These are phyloP conservation scores for Brachyalestes nurse DNA, from an alignment of 2,797 vertebrate species.

Conservation along the genomic window DNA sequence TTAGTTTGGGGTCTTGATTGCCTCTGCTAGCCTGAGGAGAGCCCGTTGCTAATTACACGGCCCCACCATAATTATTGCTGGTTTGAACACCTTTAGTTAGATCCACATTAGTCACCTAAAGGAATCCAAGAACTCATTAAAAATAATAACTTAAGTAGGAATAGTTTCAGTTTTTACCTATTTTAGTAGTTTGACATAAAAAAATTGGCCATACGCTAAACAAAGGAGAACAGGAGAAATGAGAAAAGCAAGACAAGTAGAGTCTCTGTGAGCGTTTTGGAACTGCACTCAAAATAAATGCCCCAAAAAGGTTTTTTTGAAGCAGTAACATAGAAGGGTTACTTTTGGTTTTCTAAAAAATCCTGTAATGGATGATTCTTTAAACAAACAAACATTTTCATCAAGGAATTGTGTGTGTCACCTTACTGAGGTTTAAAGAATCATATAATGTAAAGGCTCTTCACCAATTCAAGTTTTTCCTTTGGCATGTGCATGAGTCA, in stretches of 20 bases:
- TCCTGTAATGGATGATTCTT: too few species aligned
- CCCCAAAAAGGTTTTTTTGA: too few species aligned
- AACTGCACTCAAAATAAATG: too few species aligned
- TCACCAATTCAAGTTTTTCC: too few species aligned
- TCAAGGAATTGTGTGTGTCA: too few species aligned
- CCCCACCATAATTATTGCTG: neutral
- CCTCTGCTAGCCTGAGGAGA: slow-evolving; percentile 6
- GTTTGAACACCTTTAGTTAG: slow-evolving; percentile 4
- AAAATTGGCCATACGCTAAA: neutral
- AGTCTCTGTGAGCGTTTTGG: too few species aligned
- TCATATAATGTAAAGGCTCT: neutral
- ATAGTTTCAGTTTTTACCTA: neutral
- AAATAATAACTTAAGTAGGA: neutral
- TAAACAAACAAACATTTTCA: too few species aligned
- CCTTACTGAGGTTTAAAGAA: neutral
- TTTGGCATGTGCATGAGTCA: too few species aligned
- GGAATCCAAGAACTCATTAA: neutral
- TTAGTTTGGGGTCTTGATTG: slow-evolving; percentile 19
- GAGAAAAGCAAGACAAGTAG: neutral
- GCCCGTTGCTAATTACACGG: slow-evolving; percentile 3
- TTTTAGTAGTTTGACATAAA: neutral
- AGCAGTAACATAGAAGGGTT: too few species aligned
- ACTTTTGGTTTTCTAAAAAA: too few species aligned
- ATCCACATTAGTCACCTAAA: slow-evolving; percentile 14
- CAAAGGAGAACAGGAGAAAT: neutral